Percentiles rank a stretch among this genome's conserved stretches.
Conservation (phyloP, 30 jellyfish, hydroid and myxozoan species). For the Hydractinia echinata region DNA sequence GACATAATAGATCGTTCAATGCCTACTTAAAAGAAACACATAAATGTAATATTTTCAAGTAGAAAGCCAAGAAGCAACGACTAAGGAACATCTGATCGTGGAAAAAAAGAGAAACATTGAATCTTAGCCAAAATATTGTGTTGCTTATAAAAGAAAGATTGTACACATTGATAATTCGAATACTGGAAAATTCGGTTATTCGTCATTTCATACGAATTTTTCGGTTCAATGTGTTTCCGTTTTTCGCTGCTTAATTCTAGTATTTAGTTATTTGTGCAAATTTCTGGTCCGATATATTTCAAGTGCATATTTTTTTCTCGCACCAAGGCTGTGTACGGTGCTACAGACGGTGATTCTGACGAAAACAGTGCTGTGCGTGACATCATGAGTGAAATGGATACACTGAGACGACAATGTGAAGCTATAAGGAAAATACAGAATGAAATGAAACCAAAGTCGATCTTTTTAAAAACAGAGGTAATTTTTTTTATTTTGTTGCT, state of each 20-base stretch:
- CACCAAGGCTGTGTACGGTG: constrained; percentile 11
- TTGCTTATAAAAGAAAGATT: no score
- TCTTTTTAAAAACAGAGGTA: constrained; percentile 29
- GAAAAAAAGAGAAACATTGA: no score
- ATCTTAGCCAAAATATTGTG: no score
- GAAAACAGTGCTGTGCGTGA: constrained; percentile 18
- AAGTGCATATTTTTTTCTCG: neutral
- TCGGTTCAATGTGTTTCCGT: neutral
- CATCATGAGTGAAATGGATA: constrained; percentile 31
- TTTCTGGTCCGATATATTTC: neutral
- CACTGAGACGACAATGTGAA: constrained; percentile 29
- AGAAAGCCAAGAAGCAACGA: no score
- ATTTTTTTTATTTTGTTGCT: neutral
- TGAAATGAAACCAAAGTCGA: constrained; percentile 24
- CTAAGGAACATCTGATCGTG: no score
- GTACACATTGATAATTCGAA: no score
- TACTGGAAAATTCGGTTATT: no score
- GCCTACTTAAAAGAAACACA: no score
- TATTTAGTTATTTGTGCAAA: neutral
- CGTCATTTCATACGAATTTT: neutral
- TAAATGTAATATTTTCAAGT: no score
- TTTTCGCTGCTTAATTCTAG: neutral
- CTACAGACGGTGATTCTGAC: neutral
- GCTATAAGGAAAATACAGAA: constrained; percentile 24
- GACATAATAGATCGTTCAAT: no score